Base-by-base conservation (phyloP, 2,113 vertebrate genomes). In the Reinhardtius hippoglossoides region DNA sequence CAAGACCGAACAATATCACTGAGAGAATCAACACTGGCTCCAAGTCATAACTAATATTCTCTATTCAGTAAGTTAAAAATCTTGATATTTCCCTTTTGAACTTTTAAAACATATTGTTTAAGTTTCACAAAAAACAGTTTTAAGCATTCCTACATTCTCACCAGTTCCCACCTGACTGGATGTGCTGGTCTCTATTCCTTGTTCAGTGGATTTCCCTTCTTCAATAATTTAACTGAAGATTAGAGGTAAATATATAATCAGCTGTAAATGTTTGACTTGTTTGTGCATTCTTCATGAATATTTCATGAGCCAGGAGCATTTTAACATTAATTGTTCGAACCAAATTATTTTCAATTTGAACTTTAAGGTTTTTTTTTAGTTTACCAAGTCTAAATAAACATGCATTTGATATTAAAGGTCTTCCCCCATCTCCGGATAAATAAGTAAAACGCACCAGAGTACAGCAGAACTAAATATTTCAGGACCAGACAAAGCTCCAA, bases 131-230 rank as follows among this genome's bases (percentile, higher is more conserved):
- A 18, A 23, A 6, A 1, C 9, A 1, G 54, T 35, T 24, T 59
- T n/a, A 37, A 20, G 10, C 52, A 7, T 31, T 31, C 31, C 5
- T 31, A 1, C 31, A 3, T 46, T 4, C 3, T 24, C 13, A 9
- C 23, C 8, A 44, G 5, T 59, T 48, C 5, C 9, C 31, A 26
- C 58, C 18, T 37, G n/a, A 3, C 2, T n/a, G 2, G 10, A 40
- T 20, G n/a, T 37, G 13, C 13, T 44, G 15, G 5, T 55, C 9
- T 55, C 26, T 54, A 37, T 24, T 27, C 37, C 20, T 48, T 72
- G 21, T 74, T 81, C 68, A 56, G 65, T 27, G 8, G 8, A 42
- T 75, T 76, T 65, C 3, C 23, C 35, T 18, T 42, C 21, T 56
- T 69, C 1, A 60, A 56, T 72, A 20, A 61, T 58, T 23, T 40